Percentiles rank a stretch among this genome's conserved stretches.
phyloP scores from a whole-genome alignment of 1,140 invertebrate species.

The Drosophila kepulauana region DNA sequence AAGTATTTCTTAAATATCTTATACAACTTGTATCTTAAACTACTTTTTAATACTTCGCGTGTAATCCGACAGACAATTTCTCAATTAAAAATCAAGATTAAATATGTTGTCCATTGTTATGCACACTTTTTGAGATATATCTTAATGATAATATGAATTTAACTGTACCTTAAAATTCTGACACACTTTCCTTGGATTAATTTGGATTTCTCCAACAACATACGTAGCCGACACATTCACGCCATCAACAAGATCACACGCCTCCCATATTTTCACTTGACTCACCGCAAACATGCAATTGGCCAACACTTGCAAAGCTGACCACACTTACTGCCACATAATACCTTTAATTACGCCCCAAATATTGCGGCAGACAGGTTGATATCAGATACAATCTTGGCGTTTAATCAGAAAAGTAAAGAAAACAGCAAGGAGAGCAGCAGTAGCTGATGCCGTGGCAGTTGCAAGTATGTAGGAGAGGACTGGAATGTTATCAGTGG shows the following conservation, averaged over 20 bases:
- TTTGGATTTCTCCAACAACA: not conserved
- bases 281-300: slow-evolving; percentile 8
- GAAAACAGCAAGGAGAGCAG: slow-evolving; percentile 47
- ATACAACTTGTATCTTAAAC: too few species aligned
- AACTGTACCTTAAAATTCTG: not conserved
- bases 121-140: not conserved
- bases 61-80: too few species aligned
- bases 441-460: not conserved
- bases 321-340: slow-evolving; percentile 43
- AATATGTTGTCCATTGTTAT: too few species aligned
- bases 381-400: slow-evolving; percentile 57
- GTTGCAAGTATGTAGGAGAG: not conserved
- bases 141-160: not conserved
- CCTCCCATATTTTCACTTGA: slow-evolving; percentile 46
- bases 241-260: slow-evolving; percentile 30
- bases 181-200: not conserved
- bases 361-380: slow-evolving; percentile 53
- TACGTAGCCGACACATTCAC: slow-evolving; percentile 1
- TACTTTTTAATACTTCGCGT: too few species aligned
- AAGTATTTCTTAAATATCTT: too few species aligned
- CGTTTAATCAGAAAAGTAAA: slow-evolving; percentile 76
- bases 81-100: too few species aligned
- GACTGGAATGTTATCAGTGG: slow-evolving; percentile 72
- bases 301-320: slow-evolving; percentile 36
- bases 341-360: slow-evolving; percentile 81